Evolutionary conservation across 2,888 invertebrate genomes (phyloP).

Genomic region (Priapulus caudatus): DNA sequence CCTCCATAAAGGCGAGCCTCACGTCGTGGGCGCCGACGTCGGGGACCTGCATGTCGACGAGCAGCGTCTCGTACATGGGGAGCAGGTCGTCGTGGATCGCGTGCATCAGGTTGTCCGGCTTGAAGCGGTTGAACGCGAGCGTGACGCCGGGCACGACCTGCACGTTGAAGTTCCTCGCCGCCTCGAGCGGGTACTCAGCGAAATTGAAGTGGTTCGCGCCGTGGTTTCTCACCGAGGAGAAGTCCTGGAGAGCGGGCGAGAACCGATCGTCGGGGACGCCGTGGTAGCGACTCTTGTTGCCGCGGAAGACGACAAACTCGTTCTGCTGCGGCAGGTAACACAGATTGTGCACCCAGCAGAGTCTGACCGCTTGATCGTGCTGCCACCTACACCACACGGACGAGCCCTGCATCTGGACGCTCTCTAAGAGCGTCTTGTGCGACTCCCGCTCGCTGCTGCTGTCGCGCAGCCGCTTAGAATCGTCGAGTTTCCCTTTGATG

Average conservation of each 20-base stretch:
- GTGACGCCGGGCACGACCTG: slow-evolving; percentile 22
- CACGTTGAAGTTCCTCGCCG: slow-evolving; percentile 23
- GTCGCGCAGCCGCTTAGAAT: too few relatives aligned
- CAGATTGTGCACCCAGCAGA: slow-evolving; percentile 39
- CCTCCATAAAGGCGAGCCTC: slow-evolving; percentile 4
- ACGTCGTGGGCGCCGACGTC: slow-evolving; percentile 4
- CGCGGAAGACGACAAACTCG: slow-evolving; percentile 37
- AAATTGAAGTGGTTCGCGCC: neutral
- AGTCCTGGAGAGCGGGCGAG: slow-evolving; percentile 21
- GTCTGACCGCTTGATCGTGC: slow-evolving; percentile 23
- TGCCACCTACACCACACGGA: slow-evolving; percentile 29
- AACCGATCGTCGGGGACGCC: slow-evolving; percentile 28
- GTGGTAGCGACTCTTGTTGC: slow-evolving; percentile 28
- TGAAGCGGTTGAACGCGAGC: slow-evolving; percentile 39
- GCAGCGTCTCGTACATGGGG: slow-evolving; percentile 38
- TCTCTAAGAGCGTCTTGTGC: too few relatives aligned
- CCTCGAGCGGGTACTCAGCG: neutral
- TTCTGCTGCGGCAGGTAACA: slow-evolving; percentile 35
- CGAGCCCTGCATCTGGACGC: slow-evolving; percentile 16
- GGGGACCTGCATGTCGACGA: slow-evolving; percentile 29
- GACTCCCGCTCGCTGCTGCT: too few relatives aligned
- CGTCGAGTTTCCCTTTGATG: too few relatives aligned
- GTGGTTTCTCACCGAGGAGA: neutral
- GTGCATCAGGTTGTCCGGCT: slow-evolving; percentile 46
- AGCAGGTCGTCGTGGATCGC: slow-evolving; percentile 44